phyloP scores from a whole-genome alignment of 2,113 vertebrate species.

The Heterochromis multidens region DNA sequence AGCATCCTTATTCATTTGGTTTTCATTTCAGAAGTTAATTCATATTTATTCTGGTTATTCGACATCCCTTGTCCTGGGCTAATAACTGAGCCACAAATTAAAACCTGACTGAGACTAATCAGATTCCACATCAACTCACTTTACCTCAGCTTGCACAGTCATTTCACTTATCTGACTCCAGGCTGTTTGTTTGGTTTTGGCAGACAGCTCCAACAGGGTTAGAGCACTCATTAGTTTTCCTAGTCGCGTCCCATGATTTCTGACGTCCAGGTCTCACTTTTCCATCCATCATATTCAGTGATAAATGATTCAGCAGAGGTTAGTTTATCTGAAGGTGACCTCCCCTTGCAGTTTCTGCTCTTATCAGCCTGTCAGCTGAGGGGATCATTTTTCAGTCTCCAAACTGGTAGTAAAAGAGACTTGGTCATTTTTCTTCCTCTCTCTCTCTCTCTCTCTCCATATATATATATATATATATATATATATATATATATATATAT shows the following conservation, averaged over 20 bases:
- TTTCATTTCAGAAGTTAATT: not conserved
- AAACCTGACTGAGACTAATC: not conserved
- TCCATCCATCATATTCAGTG: constrained; percentile 20
- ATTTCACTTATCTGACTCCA: not conserved
- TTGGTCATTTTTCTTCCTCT: not conserved
- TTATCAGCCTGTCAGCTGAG: constrained; percentile 29
- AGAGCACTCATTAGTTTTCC: not conserved
- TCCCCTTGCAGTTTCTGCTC: constrained; percentile 14
- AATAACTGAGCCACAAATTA: not conserved
- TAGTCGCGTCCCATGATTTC: not conserved
- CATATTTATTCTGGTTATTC: not conserved
- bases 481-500: rapidly evolving
- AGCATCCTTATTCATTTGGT: not conserved
- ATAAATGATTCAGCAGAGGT: constrained; percentile 33
- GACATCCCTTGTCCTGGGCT: not conserved
- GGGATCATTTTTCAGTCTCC: constrained; percentile 21
- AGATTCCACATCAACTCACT: not conserved
- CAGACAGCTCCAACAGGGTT: not conserved
- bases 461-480: rapidly evolving
- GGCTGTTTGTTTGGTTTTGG: constrained; percentile 1
- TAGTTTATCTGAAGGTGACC: constrained; percentile 54
- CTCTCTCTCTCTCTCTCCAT: not conserved
- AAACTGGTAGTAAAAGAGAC: not conserved
- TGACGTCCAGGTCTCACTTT: not conserved
- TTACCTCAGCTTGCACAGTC: not conserved